Conservation (phyloP, 2,888 invertebrate species). For the Pterostichus madidus region DNA sequence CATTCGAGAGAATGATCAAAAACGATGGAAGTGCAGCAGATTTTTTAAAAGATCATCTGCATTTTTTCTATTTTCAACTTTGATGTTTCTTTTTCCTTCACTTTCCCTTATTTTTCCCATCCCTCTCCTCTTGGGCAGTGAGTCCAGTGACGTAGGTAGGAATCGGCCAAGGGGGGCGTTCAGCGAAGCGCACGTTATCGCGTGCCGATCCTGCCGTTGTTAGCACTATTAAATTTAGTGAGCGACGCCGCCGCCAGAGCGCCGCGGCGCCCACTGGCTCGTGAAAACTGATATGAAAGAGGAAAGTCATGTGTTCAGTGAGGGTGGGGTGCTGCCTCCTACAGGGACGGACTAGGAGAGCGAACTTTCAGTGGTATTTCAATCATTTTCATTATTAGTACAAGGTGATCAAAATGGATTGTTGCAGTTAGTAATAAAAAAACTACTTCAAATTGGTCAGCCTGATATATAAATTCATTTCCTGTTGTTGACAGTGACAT, state of each 20-base stretch:
- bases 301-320: constrained; percentile 61
- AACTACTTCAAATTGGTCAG: too few species aligned
- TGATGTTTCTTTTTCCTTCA: too few species aligned
- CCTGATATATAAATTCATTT: too few species aligned
- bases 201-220: constrained; percentile 55
- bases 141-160: background rate
- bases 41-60: background rate
- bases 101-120: background rate
- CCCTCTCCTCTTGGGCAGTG: background rate
- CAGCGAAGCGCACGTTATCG: constrained; percentile 55
- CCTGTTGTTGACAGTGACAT: too few species aligned
- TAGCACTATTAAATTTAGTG: constrained; percentile 66
- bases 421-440: too few species aligned
- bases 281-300: constrained; percentile 65
- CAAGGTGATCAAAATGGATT: too few species aligned
- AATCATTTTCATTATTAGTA: too few species aligned
- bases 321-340: background rate
- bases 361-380: too few species aligned
- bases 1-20: too few species aligned
- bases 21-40: background rate
- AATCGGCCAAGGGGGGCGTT: background rate
- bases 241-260: constrained; percentile 4
- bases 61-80: too few species aligned
- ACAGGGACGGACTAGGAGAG: background rate
- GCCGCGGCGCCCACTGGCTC: constrained; percentile 37